Evolutionary conservation across 1,140 invertebrate species (phyloP), one percentile per base, ranked within the genome.

Genomic region (Sinonovacula constricta): DNA sequence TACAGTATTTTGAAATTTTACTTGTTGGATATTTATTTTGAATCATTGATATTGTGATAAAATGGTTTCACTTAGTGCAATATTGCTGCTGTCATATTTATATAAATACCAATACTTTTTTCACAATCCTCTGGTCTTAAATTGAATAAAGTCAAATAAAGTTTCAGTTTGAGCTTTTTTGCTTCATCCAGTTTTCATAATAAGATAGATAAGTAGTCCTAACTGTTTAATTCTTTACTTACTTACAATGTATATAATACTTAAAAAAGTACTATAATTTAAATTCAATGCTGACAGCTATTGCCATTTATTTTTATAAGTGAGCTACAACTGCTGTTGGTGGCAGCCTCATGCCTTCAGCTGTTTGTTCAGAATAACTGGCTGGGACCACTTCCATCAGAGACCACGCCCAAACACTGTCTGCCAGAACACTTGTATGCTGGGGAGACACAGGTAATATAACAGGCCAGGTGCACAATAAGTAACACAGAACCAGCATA

Each of bases 281-380:
- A 15, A 14, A 57, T 7, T 24, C 54, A 12, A 57, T 26, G 24
- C n/a, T 57, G 24, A 57, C 10, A 57, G 14, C 7, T 26, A 57
- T 12, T 12, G 22, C 14, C 22, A 62, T 56, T 70, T 31, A 30
- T 56, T 72, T 71, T 66, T 71, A 74, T 31, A 75, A 88, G 87
- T 30, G 76, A 87, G 54, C 65, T 89, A 65, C 71, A 90, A 65
- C 56, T 92, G 22, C 77, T 94, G 15, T 87, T 85, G 49, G 80
- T 92, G 79, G 94, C 92, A 22, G 90, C 94, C 56, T 89, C 94
- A 18, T 92, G 93, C 74, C 89, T 96, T 15, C 92, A 95, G 66
- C 91, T 92, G 49, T 97, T 97, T 92, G 93, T 95, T 72, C 94
- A 96, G 90, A 92, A 92, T 45, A 97, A 97, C 90, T 97, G 95